Evolutionary conservation across 2,113 vertebrate genomes (phyloP).

Genomic region (Daboia siamensis): DNA sequence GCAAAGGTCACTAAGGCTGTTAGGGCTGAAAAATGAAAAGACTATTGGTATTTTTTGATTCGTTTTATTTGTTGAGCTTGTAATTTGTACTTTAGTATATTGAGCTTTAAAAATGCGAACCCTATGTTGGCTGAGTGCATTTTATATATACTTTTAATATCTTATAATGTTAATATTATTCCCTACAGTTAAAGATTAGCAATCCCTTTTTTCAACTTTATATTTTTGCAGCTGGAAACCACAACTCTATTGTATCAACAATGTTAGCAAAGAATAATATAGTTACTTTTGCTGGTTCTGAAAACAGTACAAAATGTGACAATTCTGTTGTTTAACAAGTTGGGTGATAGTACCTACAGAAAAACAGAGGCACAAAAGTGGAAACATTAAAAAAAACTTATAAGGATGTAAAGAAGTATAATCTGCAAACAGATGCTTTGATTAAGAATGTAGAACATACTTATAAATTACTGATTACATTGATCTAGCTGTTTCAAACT

Average conservation of each 20-base stretch:
- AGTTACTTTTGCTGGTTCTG: neutral
- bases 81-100: neutral
- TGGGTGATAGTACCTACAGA: neutral
- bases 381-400: neutral
- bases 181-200: neutral
- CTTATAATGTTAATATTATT: neutral
- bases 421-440: neutral
- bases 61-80: too few relatives aligned
- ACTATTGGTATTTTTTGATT: neutral
- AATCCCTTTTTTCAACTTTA: neutral
- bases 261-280: neutral
- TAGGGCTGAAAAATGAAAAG: neutral
- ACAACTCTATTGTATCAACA: neutral
- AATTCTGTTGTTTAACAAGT: neutral
- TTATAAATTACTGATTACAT: neutral
- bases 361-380: neutral
- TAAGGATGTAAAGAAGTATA: neutral
- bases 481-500: neutral
- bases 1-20: neutral
- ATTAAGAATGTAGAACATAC: neutral
- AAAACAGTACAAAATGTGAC: neutral
- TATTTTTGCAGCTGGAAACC: neutral
- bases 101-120: neutral
- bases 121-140: neutral
- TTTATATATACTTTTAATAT: neutral